A percentile compares a stretch with the other conserved stretches of the same genome.
Conservation (phyloP, 53 echinoderm and acorn worm species). For the Apostichopus leukothele region DNA sequence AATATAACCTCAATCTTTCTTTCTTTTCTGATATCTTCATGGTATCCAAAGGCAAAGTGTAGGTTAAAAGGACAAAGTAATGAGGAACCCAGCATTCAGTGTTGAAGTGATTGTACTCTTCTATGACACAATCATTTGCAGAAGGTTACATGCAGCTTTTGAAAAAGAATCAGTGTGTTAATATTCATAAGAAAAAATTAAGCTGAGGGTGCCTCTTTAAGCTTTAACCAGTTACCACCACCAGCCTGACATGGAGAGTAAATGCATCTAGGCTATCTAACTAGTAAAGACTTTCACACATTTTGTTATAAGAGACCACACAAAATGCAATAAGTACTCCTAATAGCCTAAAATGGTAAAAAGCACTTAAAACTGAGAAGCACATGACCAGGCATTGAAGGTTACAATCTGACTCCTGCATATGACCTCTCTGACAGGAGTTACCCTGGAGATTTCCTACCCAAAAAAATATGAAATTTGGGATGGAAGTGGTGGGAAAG, state of each 20-base stretch:
- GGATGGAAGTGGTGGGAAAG: background rate
- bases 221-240: background rate
- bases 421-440: background rate
- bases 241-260: background rate
- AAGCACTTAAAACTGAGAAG: background rate
- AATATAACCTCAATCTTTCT: too few relatives aligned
- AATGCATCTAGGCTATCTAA: constrained; percentile 5
- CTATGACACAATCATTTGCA: too few relatives aligned
- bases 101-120: too few relatives aligned
- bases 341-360: background rate
- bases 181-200: too few relatives aligned
- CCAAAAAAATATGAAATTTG: background rate
- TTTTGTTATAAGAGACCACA: background rate
- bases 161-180: too few relatives aligned
- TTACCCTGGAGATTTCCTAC: background rate
- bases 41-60: too few relatives aligned
- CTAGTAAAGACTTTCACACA: background rate
- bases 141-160: too few relatives aligned
- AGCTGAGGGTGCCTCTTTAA: background rate
- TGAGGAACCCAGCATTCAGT: too few relatives aligned
- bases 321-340: background rate
- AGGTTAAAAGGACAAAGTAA: too few relatives aligned
- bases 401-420: background rate
- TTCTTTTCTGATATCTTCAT: too few relatives aligned
- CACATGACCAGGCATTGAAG: background rate